Evolutionary conservation across 1,140 invertebrate species (phyloP).

Genomic region (Drosophila paulistorum): DNA sequence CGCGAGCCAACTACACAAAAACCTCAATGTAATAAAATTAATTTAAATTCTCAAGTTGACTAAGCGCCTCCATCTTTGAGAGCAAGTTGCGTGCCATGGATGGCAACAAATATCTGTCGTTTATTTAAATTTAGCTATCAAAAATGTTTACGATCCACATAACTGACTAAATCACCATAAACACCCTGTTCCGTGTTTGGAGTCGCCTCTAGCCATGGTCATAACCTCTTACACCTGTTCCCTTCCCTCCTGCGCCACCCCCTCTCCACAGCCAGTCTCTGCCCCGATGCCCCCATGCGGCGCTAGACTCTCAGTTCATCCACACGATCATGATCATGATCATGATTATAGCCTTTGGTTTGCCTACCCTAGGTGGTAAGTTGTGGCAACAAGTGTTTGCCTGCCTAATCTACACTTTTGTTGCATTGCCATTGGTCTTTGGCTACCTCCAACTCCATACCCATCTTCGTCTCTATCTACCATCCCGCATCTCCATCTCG

Average conservation of each 20-base stretch:
- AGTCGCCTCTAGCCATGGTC: slow-evolving; percentile 32
- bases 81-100: slow-evolving; percentile 40
- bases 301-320: slow-evolving; percentile 49
- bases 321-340: slow-evolving; percentile 38
- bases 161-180: slow-evolving; percentile 83
- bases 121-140: slow-evolving; percentile 83
- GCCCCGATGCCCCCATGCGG: slow-evolving; percentile 68
- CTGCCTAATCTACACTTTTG: slow-evolving; percentile 39
- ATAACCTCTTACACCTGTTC: slow-evolving; percentile 6
- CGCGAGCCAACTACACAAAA: slow-evolving; percentile 78
- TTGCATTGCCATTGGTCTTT: not conserved
- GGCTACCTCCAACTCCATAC: not conserved
- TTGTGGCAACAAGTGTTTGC: slow-evolving; percentile 76
- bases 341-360: slow-evolving; percentile 39
- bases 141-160: slow-evolving; percentile 83
- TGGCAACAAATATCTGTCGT: slow-evolving; percentile 81
- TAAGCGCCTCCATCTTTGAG: slow-evolving; percentile 62
- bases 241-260: slow-evolving; percentile 14
- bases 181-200: slow-evolving; percentile 78
- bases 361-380: slow-evolving; percentile 73
- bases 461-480: not conserved
- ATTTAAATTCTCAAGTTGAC: slow-evolving; percentile 75
- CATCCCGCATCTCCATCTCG: slow-evolving; percentile 10
- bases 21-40: slow-evolving; percentile 77
- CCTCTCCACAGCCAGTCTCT: not conserved